Base-by-base conservation (phyloP, 2,113 vertebrate species). In the Dromas ardeola region DNA sequence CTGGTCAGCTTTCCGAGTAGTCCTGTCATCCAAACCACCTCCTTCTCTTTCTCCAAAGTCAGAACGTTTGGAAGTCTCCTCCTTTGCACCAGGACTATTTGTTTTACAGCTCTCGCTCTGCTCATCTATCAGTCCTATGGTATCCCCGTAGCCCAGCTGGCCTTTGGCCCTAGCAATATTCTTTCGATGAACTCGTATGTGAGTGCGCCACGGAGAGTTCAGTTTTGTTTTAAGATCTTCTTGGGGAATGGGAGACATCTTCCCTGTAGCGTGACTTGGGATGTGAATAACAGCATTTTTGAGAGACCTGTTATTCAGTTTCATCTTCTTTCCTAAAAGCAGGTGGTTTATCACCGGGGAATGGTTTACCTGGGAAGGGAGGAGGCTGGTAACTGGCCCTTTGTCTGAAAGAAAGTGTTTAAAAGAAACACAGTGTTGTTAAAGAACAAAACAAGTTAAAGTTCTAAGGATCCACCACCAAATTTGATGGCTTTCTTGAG, bases 341-440 rank as follows among this genome's bases (percentile, higher is more conserved):
- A 99, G 99, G 97, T 99, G 99, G 96, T 99, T 99, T 95, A 99
- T 99, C 62, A 99, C 99, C 0, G 99, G 98, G 74, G 99, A 99
- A 29, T 98, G 98, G 93, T 99, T 99, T 88, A 99, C 98, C 96
- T 99, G 99, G 94, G 99, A 99, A 9, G 99, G 98, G 70, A 99
- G 98, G 84, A 99, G 97, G 78, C 98, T 99, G 81, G 99, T 99
- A 95, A 98, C 98, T 8, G 99, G 99, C 66, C 99, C 99, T 97
- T 99, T 99, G 73, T 99, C 99, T 99, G 98, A 83, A 98, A 98
- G 70, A 98, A 97, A 97, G 43, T 32, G 72, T 94, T 93, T 70
- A 86, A 97, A 76, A 95, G 65, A 96, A 97, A 90, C 3, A 90
- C 15, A 27, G 49, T 18, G 16, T n/a, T 80, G 47, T 96, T 92